Conservation (phyloP, 2,888 invertebrate species). For the Stomorhina lunata region DNA sequence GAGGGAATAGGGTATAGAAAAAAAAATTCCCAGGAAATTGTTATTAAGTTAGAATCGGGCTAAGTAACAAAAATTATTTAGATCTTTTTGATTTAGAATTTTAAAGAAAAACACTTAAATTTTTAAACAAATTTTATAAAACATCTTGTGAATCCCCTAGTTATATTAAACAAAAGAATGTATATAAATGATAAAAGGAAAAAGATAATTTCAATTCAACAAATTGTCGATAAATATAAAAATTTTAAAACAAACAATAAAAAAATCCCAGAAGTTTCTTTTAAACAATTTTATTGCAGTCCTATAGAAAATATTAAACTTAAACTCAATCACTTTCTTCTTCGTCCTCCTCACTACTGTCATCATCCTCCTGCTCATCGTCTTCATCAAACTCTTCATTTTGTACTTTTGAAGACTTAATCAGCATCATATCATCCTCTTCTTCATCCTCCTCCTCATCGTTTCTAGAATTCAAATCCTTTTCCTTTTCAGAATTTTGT, state of each 20-base stretch:
- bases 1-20: no score
- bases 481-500: background rate
- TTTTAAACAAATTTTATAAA: no score
- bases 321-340: constrained; percentile 51
- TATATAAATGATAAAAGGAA: background rate
- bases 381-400: constrained; percentile 53
- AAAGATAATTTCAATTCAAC: background rate
- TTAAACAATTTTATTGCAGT: constrained; percentile 12
- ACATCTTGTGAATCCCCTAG: no score
- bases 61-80: no score
- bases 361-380: constrained; percentile 70
- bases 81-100: no score
- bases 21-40: no score
- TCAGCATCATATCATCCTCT: constrained; percentile 74
- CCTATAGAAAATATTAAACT: constrained; percentile 3
- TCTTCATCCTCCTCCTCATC: constrained; percentile 67
- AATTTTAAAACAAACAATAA: background rate
- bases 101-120: no score
- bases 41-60: no score
- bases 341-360: constrained; percentile 69
- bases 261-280: background rate
- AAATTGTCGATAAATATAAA: background rate
- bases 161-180: background rate
- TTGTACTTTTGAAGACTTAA: constrained; percentile 58
- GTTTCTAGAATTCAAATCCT: background rate